Evolutionary conservation across 2,797 vertebrate genomes (phyloP).

Genomic region (Acanthurus tractus): DNA sequence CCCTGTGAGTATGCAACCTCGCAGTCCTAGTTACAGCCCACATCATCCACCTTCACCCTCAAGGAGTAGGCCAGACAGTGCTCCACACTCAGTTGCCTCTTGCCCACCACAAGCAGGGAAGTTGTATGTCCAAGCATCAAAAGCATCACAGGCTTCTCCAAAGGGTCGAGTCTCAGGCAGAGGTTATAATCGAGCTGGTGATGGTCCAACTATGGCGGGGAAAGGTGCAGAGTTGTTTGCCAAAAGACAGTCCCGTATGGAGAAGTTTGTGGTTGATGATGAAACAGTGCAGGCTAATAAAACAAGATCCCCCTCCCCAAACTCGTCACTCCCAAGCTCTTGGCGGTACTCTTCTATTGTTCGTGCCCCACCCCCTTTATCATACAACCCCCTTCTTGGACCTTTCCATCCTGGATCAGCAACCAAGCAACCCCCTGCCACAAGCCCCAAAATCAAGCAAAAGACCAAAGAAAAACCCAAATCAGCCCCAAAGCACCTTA

Average conservation of each 20-base stretch:
- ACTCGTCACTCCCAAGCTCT: constrained; percentile 91
- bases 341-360: constrained; percentile 97
- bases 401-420: constrained; percentile 92
- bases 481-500: constrained; percentile 89
- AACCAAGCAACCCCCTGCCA: constrained; percentile 85
- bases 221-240: constrained; percentile 95
- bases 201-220: constrained; percentile 88
- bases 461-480: constrained; percentile 87
- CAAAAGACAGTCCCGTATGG: constrained; percentile 94
- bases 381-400: constrained; percentile 94
- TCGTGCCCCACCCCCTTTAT: constrained; percentile 93
- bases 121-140: constrained; percentile 70
- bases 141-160: constrained; percentile 78
- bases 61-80: constrained; percentile 69
- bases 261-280: constrained; percentile 93
- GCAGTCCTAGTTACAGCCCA: constrained; percentile 69
- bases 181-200: constrained; percentile 75
- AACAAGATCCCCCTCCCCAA: constrained; percentile 88
- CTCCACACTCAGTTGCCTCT: constrained; percentile 74
- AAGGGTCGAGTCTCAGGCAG: constrained; percentile 68
- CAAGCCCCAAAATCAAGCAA: constrained; percentile 78
- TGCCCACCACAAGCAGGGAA: constrained; percentile 71
- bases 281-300: constrained; percentile 91
- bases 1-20: constrained; percentile 85
- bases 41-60: constrained; percentile 68